A percentile compares a stretch with the other conserved stretches of the same genome.
Evolutionary conservation across 2,797 vertebrate species (phyloP).

Genomic region (Molossus alvarezi): DNA sequence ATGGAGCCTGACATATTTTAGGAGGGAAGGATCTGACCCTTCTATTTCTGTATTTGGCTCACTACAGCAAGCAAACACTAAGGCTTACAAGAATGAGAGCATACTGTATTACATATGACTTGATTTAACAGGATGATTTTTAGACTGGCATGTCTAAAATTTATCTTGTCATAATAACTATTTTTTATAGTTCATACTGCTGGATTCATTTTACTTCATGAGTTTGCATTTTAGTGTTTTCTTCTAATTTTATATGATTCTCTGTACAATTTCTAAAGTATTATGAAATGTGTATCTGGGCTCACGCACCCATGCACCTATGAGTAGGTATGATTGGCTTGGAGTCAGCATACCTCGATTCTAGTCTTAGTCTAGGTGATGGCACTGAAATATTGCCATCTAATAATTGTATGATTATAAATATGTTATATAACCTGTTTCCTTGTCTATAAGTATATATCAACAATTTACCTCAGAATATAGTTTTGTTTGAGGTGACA

Average conservation of each 20-base stretch:
- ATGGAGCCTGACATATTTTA: conserved; percentile 54
- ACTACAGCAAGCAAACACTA: not conserved
- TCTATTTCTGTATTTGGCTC: conserved; percentile 60
- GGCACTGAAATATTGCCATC: not conserved
- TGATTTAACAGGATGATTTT: conserved; percentile 72
- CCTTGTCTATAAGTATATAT: not conserved
- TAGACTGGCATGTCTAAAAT: conserved; percentile 70
- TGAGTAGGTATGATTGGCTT: not conserved
- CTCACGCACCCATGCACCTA: not conserved
- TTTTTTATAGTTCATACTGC: conserved; percentile 51
- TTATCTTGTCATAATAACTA: conserved; percentile 43
- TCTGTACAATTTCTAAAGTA: conserved; percentile 14
- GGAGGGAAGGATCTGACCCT: conserved; percentile 19
- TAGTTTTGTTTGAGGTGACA: not conserved
- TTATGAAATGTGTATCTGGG: not conserved
- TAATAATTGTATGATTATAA: not conserved
- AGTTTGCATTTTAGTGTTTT: conserved; percentile 11
- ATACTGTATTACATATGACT: conserved; percentile 50
- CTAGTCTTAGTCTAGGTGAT: not conserved
- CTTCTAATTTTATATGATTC: conserved; percentile 39
- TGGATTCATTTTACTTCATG: conserved; percentile 73
- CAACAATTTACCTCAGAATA: not conserved
- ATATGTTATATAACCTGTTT: not conserved
- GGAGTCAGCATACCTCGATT: not conserved
- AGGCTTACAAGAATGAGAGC: conserved; percentile 27